Evolutionary conservation across 1,140 invertebrate genomes (phyloP).

Genomic region (Leptopilina boulardi): DNA sequence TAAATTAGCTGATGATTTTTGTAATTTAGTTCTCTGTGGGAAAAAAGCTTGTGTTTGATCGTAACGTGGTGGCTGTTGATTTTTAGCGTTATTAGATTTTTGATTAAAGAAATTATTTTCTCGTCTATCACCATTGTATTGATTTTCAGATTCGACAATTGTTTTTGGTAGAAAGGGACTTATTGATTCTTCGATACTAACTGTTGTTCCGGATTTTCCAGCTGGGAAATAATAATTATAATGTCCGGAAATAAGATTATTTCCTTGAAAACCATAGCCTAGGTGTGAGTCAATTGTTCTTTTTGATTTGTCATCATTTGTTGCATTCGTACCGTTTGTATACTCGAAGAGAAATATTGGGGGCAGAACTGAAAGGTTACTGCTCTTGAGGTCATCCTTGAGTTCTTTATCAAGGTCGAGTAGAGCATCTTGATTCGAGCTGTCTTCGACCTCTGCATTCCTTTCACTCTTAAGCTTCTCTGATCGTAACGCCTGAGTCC

Average conservation of each 20-base stretch:
- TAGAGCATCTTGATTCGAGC: slow-evolving; percentile 38
- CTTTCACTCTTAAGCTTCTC: slow-evolving; percentile 26
- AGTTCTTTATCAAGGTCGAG: slow-evolving; percentile 36
- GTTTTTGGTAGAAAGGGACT: slow-evolving; percentile 70
- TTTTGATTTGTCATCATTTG: slow-evolving; percentile 68
- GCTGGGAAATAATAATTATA: slow-evolving; percentile 72
- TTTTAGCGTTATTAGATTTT: slow-evolving; percentile 5
- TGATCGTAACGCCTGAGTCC: slow-evolving; percentile 1
- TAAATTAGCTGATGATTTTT: slow-evolving; percentile 49
- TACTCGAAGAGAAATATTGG: slow-evolving; percentile 72
- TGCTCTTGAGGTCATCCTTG: slow-evolving; percentile 39
- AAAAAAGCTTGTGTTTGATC: slow-evolving; percentile 50
- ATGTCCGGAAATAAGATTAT: slow-evolving; percentile 63
- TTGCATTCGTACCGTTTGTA: slow-evolving; percentile 59
- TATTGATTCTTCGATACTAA: slow-evolving; percentile 73
- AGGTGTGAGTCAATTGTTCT: slow-evolving; percentile 67
- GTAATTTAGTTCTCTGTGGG: slow-evolving; percentile 66
- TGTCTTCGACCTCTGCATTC: slow-evolving; percentile 36
- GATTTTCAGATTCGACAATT: slow-evolving; percentile 62
- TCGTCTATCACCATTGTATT: not conserved
- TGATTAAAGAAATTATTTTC: not conserved
- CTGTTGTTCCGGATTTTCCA: slow-evolving; percentile 69
- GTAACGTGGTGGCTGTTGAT: slow-evolving; percentile 1
- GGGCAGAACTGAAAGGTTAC: slow-evolving; percentile 65
- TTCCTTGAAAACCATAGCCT: slow-evolving; percentile 68